A percentile compares a stretch with the other conserved stretches of the same genome.
These are phyloP conservation scores for Mactromeris polynyma DNA, from an alignment of 2,888 invertebrate genomes.

Conservation along the genomic window DNA sequence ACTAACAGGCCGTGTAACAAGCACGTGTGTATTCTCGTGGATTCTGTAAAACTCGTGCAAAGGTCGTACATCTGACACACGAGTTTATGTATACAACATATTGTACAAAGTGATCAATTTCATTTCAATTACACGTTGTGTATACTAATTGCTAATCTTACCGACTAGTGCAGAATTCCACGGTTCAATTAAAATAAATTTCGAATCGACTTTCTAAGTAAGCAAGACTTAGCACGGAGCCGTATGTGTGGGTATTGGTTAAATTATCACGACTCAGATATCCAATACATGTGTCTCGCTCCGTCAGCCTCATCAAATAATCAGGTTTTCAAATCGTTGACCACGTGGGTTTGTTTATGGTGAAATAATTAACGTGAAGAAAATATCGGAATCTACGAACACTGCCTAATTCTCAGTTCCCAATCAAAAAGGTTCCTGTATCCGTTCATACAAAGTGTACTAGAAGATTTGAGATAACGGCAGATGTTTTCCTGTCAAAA, in stretches of 20 bases:
- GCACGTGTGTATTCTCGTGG: background rate
- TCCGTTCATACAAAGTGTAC: background rate
- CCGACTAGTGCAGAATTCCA: background rate
- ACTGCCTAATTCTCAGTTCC: background rate
- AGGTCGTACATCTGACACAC: background rate
- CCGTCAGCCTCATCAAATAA: background rate
- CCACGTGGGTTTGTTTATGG: background rate
- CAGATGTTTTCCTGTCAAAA: conserved; percentile 9
- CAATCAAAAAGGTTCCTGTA: background rate
- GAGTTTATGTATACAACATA: background rate
- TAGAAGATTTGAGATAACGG: background rate
- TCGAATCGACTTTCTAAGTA: background rate
- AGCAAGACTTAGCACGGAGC: background rate
- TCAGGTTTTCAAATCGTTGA: background rate
- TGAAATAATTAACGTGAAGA: background rate
- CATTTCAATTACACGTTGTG: background rate
- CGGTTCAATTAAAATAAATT: background rate
- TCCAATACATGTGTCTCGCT: background rate
- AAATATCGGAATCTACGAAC: background rate
- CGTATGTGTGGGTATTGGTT: background rate
- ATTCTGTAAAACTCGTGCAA: background rate
- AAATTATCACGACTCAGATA: background rate
- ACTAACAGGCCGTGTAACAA: background rate
- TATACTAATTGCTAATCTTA: background rate
- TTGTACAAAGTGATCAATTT: background rate